Base-by-base conservation (phyloP, 2,888 invertebrate species). In the Cordylochernes scorpioides region DNA sequence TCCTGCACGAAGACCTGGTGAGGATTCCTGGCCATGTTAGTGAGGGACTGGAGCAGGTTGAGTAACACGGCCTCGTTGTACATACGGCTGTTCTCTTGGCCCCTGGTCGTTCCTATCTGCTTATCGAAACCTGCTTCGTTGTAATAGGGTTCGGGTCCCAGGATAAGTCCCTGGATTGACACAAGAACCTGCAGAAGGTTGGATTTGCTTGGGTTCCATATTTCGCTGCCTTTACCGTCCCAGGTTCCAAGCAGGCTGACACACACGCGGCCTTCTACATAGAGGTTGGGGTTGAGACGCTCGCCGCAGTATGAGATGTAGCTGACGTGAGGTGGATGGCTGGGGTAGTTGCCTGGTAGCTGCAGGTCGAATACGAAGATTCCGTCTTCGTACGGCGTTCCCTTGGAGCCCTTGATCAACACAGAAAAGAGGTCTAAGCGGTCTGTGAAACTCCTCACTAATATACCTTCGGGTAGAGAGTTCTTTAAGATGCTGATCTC, bases 101-200 rank as follows among this genome's bases (percentile, higher is more conserved):
- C 88, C 51, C 82, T 73, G 48, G 82, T 80, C 0, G 77, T 74
- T 27, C 78, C 80, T 46, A 71, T 71, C 52, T 88, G 86, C 45
- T 73, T 75, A 49, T 88, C 88, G 51, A 84, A 91, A 3, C 88
- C 88, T n/a, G 88, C 88, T 56, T 91, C 88, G 54, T 91, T 91
- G 58, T 77, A 91, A 55, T 88, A 91, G 0, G 88, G 91, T 56
- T 91, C 88, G 19, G 71, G 63, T 28, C 84, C 86, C 37, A 91
- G 64, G 43, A 91, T 88, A 45, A 91, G 64, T 61, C 62, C 63
- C 59, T 91, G 88, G 48, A 91, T 78, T 3, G 88, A 88, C 29
- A 91, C 77, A 40, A 91, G 71, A 15, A 91, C 71, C 54, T 91
- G 88, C 31, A 91, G 61, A 30, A 91, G 61, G 26, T 73, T 80